Percentiles rank a stretch among this genome's conserved stretches.
Conservation (phyloP, 2,113 vertebrate genomes). For the Rhinoderma darwinii region DNA sequence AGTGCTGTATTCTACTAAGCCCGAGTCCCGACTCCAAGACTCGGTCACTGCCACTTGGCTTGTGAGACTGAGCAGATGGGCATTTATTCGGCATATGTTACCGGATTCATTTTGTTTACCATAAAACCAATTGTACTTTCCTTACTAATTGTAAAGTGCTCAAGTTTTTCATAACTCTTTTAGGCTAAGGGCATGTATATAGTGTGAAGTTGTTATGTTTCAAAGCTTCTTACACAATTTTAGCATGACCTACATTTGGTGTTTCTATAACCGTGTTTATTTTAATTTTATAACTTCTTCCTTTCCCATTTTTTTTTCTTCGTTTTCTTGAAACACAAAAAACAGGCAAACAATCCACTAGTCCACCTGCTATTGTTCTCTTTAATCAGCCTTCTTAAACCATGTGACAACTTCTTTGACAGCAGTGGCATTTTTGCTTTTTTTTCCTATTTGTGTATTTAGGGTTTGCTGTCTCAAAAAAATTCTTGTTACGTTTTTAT, state of each 20-base stretch:
- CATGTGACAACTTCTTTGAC: too few relatives aligned
- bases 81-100: slow-evolving; percentile 41
- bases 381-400: too few relatives aligned
- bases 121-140: background rate
- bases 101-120: slow-evolving; percentile 34
- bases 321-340: too few relatives aligned
- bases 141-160: background rate
- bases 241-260: background rate
- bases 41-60: slow-evolving; percentile 33
- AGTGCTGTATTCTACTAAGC: background rate
- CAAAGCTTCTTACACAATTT: background rate
- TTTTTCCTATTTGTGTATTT: too few relatives aligned
- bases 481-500: too few relatives aligned
- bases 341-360: too few relatives aligned
- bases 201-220: background rate
- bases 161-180: background rate
- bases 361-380: too few relatives aligned
- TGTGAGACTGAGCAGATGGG: slow-evolving; percentile 22
- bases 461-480: too few relatives aligned
- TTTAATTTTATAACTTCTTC: background rate
- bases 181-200: background rate
- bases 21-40: background rate
- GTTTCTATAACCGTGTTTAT: background rate
- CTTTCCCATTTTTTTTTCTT: background rate
- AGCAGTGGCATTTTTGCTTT: too few relatives aligned